phyloP scores from a whole-genome alignment of 23 tunicate genomes.

The Halocynthia roretzi region DNA sequence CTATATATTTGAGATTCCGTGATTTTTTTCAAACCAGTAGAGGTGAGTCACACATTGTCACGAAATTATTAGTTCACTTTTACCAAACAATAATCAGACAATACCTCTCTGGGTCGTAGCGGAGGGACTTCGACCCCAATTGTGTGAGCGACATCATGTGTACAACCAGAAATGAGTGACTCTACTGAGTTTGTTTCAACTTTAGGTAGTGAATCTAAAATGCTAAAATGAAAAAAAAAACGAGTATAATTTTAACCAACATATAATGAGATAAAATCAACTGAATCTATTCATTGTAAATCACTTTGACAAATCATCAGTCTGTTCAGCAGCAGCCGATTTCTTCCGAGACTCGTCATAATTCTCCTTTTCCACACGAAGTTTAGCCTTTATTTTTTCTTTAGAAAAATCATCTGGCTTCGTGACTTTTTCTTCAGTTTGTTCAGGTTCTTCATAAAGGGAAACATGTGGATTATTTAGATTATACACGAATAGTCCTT shows the following conservation, averaged over 20 bases:
- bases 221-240: constrained; percentile 12
- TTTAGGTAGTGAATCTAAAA: constrained; percentile 68
- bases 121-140: constrained; percentile 44
- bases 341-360: constrained; percentile 5
- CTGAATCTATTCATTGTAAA: neutral
- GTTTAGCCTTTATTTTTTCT: neutral
- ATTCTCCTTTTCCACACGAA: constrained; percentile 1
- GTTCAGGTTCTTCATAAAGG: neutral
- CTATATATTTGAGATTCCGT: no score
- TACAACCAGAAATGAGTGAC: constrained; percentile 68
- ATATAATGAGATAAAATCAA: neutral
- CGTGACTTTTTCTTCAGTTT: neutral
- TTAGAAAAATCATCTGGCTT: constrained; percentile 1
- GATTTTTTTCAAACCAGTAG: neutral
- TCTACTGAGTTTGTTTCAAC: constrained; percentile 69
- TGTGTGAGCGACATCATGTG: constrained; percentile 71
- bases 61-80: no score
- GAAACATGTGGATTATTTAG: no score
- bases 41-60: neutral
- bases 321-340: neutral
- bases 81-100: neutral
- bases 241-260: no score
- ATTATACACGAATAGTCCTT: no score
- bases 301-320: constrained; percentile 4
- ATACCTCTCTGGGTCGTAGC: constrained; percentile 40